Evolutionary conservation across 1,140 invertebrate genomes (phyloP), one percentile per base, ranked within the genome.

Genomic region (Hyles euphorbiae): DNA sequence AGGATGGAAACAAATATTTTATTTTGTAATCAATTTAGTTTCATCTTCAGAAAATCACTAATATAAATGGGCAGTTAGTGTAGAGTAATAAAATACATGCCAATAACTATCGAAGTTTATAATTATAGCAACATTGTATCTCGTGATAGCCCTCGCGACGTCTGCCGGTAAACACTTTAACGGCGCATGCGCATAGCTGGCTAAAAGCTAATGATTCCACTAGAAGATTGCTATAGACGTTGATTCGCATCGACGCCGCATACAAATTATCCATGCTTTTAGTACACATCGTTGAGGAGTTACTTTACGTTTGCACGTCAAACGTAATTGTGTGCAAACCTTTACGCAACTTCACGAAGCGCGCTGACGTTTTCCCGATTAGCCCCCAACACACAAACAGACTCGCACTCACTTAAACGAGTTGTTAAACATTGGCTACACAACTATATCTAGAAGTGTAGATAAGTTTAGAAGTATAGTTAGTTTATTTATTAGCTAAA

Each of bases 141-240:
- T 53, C 59, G 10, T 67, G 54, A 66, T 56, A 59, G 48, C 60
- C 36, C 36, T 40, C 8, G 36, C 22, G 22, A 22, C 22, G 22
- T 5, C 36, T 5, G 36, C 36, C 36, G 36, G 8, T 40, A 40
- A 40, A 40, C 36, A 40, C 36, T 40, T 40, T 40, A 67, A 60
- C 57, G 55, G 50, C 48, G 50, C 57, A 50, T 65, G 63, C 57
- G 59, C 50, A 56, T 60, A 47, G 56, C 62, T 69, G 58, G 62
- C 65, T 72, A 70, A 74, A 61, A 70, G 68, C 69, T 74, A 74
- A 79, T 72, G 66, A 69, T 60, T 71, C 58, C 64, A 60, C 63
- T 60, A 60, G 60, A 58, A 70, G 68, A 64, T 72, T 62, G 68
- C 66, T 76, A 80, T 83, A 77, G 78, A 72, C 63, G 64, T 76